Evolutionary conservation across 2,888 invertebrate species (phyloP).

Genomic region (Homarus gammarus): DNA sequence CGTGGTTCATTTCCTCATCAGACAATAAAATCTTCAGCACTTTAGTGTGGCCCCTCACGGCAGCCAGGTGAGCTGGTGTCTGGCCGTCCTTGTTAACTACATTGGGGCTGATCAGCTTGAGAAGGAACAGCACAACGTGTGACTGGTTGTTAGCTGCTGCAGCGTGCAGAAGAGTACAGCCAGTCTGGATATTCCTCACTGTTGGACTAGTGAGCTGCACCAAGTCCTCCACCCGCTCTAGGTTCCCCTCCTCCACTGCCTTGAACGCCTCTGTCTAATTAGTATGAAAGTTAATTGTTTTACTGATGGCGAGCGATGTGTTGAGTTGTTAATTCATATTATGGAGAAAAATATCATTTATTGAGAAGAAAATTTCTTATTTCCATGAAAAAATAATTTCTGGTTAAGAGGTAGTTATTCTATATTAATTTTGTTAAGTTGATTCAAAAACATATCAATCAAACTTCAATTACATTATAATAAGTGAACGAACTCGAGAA

Average conservation of each 20-base stretch:
- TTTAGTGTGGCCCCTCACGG: conserved; percentile 44
- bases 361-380: too few relatives aligned
- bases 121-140: conserved; percentile 15
- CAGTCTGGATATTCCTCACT: conserved; percentile 11
- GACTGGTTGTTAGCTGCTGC: conserved; percentile 49
- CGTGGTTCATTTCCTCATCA: conserved; percentile 26
- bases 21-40: conserved; percentile 26
- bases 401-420: too few relatives aligned
- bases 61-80: conserved; percentile 54
- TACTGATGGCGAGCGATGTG: too few relatives aligned
- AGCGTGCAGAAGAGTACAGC: conserved; percentile 35
- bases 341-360: too few relatives aligned
- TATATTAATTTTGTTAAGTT: too few relatives aligned
- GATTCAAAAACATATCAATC: too few relatives aligned
- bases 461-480: too few relatives aligned
- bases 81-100: conserved; percentile 42
- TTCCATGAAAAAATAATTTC: too few relatives aligned
- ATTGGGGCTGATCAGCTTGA: conserved; percentile 54
- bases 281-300: too few relatives aligned
- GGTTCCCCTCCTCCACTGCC: conserved; percentile 24
- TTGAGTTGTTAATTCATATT: too few relatives aligned
- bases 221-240: neutral
- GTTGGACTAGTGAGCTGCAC: conserved; percentile 36
- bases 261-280: conserved; percentile 28
- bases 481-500: too few relatives aligned